phyloP scores from a whole-genome alignment of 2,113 vertebrate genomes.

The Enhydra lutris region DNA sequence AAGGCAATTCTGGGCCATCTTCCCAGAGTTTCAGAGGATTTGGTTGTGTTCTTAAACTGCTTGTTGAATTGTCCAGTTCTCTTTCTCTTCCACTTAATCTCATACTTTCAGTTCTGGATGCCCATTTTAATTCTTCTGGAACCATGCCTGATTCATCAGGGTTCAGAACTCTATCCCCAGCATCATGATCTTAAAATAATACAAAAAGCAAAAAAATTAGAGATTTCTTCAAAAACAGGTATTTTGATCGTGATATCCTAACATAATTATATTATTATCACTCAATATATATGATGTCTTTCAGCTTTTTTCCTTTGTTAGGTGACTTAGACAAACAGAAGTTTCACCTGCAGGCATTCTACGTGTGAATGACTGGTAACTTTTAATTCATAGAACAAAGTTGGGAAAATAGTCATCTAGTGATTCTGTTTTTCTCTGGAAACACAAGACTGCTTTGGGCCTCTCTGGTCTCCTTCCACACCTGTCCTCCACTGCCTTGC shows the following conservation, averaged over 20 bases:
- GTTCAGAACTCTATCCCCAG: constrained; percentile 55
- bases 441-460: not conserved
- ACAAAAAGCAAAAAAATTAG: constrained; percentile 34
- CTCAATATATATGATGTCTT: not conserved
- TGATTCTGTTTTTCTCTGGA: not conserved
- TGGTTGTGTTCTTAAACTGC: constrained; percentile 43
- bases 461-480: not conserved
- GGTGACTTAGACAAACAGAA: constrained; percentile 5
- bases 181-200: constrained; percentile 73
- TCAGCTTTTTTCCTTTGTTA: not conserved
- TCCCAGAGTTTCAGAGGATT: constrained; percentile 59
- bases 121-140: constrained; percentile 77
- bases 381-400: constrained; percentile 20
- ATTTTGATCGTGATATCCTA: not conserved
- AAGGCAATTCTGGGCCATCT: constrained; percentile 52
- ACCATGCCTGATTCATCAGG: constrained; percentile 60
- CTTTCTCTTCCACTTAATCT: constrained; percentile 60
- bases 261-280: not conserved
- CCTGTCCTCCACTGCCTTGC: not conserved
- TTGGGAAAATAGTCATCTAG: not conserved
- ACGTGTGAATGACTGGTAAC: constrained; percentile 5
- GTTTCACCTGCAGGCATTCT: not conserved
- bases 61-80: constrained; percentile 65
- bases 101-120: constrained; percentile 61
- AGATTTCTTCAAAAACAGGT: constrained; percentile 31